Conservation (phyloP, 2,888 invertebrate species). For the Microctonus brassicae region DNA sequence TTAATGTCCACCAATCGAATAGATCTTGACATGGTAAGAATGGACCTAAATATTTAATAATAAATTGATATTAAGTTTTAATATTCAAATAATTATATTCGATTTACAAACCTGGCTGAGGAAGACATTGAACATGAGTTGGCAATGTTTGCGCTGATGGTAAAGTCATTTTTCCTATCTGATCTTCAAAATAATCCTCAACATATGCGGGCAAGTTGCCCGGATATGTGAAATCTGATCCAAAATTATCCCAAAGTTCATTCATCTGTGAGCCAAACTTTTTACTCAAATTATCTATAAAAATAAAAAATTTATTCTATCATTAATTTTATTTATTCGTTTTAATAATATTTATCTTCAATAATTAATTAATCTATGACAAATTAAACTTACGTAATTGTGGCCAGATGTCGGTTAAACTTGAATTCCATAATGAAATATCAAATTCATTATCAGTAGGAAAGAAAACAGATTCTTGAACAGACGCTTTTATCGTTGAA, state of each 20-base stretch:
- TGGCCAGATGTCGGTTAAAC: conserved; percentile 86
- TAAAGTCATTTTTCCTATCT: conserved; percentile 67
- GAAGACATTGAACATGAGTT: conserved; percentile 77
- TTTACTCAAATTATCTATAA: conserved; percentile 79
- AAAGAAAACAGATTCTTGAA: conserved; percentile 78
- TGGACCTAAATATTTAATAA: conserved; percentile 76
- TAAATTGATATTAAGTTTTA: too few species aligned
- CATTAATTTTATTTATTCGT: too few species aligned
- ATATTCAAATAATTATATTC: too few species aligned
- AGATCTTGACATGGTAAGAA: conserved; percentile 96
- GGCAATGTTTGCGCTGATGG: conserved; percentile 48
- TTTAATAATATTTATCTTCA: conserved; percentile 15
- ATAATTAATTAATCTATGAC: conserved; percentile 23
- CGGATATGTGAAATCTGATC: conserved; percentile 79
- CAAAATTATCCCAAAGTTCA: conserved; percentile 79
- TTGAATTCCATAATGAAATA: conserved; percentile 84
- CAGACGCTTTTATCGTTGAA: conserved; percentile 62
- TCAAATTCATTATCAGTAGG: conserved; percentile 80
- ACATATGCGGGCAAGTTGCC: conserved; percentile 79
- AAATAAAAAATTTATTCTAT: too few species aligned
- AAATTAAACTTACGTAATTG: conserved; percentile 79
- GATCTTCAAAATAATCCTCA: conserved; percentile 81
- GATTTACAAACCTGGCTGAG: conserved; percentile 79
- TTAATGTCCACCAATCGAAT: conserved; percentile 97
- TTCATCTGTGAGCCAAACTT: conserved; percentile 80